Base-by-base conservation (phyloP, 2,797 vertebrate genomes). In the Numenius phaeopus region DNA sequence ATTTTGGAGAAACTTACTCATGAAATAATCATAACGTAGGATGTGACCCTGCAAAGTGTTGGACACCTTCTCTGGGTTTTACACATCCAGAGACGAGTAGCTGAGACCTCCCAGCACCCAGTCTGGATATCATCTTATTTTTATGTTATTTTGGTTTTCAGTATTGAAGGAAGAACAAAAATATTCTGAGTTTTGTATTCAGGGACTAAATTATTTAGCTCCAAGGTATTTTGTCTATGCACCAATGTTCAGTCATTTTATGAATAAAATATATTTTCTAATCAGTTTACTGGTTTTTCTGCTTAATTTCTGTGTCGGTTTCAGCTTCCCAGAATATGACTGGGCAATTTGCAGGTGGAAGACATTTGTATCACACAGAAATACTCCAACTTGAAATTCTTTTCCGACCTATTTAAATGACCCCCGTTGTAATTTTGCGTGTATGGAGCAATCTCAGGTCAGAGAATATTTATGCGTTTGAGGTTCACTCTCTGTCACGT, bases 251-350 rank as follows among this genome's bases (percentile, higher is more conserved):
- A 82, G 27, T 90, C 15, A 37, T 84, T 94, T 90, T 92, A 64
- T 87, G 34, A 96, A 95, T 95, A 97, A 94, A 96, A 64, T 85
- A 27, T 52, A 18, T 94, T 89, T 95, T 80, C 59, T 84, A 58
- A 64, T 73, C 27, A 52, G 27, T 89, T 97, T 82, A 23, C 67
- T 54, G 17, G 87, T 95, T 92, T 27, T 79, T 92, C 32, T 92
- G 58, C 57, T 52, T 71, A 54, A 70, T 90, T 88, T 91, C 62
- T 79, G 7, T 82, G 69, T 54, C 59, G 70, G 50, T 52, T 79
- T 89, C 64, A 39, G 44, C 47, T 87, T 89, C 44, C 16, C 30
- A 64, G 52, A 82, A 21, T 44, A 40, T 8, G 54, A 64, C 23
- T 61, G 46, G 80, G 40, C 24, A 55, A 30, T 69, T 79, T 92